Percentiles rank a stretch among this genome's conserved stretches.
phyloP scores from a whole-genome alignment of 2,797 vertebrate genomes.

The Parauchenoglanis ngamensis region DNA sequence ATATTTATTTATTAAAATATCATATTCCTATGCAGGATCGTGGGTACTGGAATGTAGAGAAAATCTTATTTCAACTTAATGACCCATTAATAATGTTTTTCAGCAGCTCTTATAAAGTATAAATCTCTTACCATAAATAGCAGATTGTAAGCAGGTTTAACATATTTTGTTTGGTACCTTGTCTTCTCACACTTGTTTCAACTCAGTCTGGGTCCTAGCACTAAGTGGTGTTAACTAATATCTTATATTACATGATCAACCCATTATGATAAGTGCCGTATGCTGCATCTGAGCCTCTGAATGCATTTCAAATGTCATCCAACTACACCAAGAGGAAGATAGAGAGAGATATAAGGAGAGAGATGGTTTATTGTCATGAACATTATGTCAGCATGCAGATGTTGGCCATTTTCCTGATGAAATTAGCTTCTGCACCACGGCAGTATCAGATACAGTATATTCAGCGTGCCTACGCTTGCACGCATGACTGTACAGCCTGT shows the following conservation, averaged over 20 bases:
- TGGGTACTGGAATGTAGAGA: too few relatives aligned
- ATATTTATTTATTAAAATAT: not conserved
- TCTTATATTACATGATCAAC: conserved; percentile 20
- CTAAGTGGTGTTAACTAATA: conserved; percentile 45
- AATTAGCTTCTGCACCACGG: conserved; percentile 26
- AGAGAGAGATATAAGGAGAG: not conserved
- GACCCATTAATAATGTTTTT: not conserved
- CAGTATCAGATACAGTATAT: conserved; percentile 24
- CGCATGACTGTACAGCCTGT: conserved; percentile 7
- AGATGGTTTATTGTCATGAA: conserved; percentile 32
- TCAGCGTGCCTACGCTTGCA: conserved; percentile 16
- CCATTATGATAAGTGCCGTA: conserved; percentile 38
- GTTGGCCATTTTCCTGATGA: conserved; percentile 41
- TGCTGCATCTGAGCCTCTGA: conserved; percentile 42
- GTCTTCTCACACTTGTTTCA: not conserved
- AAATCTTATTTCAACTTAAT: conserved; percentile 3
- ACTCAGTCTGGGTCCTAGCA: conserved; percentile 21
- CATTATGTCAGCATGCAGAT: conserved; percentile 49
- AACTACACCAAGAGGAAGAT: conserved; percentile 4
- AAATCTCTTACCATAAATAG: not conserved
- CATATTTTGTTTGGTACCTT: not conserved
- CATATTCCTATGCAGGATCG: not conserved
- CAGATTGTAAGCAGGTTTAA: not conserved
- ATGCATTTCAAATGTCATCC: conserved; percentile 28
- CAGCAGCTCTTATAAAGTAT: not conserved